Percentiles rank a stretch among this genome's conserved stretches.
Evolutionary conservation across 2,797 vertebrate species (phyloP).

Genomic region (Oophaga sylvatica): DNA sequence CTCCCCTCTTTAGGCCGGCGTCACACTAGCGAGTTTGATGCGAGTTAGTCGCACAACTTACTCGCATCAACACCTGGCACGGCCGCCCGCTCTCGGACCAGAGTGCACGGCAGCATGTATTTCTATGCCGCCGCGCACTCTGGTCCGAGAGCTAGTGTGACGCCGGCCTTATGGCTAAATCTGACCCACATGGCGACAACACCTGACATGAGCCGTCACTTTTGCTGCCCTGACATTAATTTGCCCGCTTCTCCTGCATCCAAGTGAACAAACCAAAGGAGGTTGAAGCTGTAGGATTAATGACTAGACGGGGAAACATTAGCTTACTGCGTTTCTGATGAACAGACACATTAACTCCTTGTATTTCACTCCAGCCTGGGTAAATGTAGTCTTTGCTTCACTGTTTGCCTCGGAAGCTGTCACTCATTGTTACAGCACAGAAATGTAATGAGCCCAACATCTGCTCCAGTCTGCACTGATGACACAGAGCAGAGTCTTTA

Average conservation of each 20-base stretch:
- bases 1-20: slow-evolving; percentile 12
- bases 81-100: too few species aligned
- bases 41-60: too few species aligned
- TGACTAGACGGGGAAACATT: slow-evolving; percentile 49
- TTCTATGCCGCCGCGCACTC: too few species aligned
- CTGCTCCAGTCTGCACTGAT: slow-evolving; percentile 34
- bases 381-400: slow-evolving; percentile 29
- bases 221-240: slow-evolving; percentile 31
- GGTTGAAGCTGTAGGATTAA: slow-evolving; percentile 40
- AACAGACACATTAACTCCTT: slow-evolving; percentile 54
- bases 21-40: too few species aligned
- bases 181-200: slow-evolving; percentile 11
- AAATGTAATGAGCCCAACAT: slow-evolving; percentile 48
- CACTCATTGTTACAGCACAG: slow-evolving; percentile 45
- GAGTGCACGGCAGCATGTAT: too few species aligned
- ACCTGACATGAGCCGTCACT: slow-evolving; percentile 29
- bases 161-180: slow-evolving; percentile 36
- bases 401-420: slow-evolving; percentile 53
- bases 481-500: slow-evolving; percentile 24
- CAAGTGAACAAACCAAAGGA: slow-evolving; percentile 18
- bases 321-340: slow-evolving; percentile 34
- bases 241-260: slow-evolving; percentile 16
- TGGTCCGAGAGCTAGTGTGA: too few species aligned
- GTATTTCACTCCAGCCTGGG: slow-evolving; percentile 31
- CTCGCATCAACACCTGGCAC: too few species aligned